Percentiles rank a stretch among this genome's conserved stretches.
Conservation (phyloP, 2,797 vertebrate species). For the Catharus ustulatus region DNA sequence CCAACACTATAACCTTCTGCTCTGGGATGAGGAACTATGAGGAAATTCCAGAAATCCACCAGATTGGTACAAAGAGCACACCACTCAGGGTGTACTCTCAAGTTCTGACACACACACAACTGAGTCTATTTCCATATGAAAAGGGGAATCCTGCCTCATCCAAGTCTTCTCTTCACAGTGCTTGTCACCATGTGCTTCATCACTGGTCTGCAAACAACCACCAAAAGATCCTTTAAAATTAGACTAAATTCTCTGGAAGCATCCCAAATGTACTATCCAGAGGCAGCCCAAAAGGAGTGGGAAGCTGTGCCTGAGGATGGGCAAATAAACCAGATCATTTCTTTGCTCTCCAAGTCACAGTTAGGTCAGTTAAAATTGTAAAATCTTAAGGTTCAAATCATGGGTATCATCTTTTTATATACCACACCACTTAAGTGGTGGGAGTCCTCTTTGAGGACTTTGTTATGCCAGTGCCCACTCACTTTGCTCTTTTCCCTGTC, state of each 20-base stretch:
- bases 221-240: neutral
- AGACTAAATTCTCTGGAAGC: neutral
- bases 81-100: fast-evolving
- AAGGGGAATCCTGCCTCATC: neutral
- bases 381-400: neutral
- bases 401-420: neutral
- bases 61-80: neutral
- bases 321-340: neutral
- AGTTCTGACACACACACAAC: neutral
- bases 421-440: neutral
- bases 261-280: neutral
- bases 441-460: neutral
- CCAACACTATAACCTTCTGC: neutral
- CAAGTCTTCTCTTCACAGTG: neutral
- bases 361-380: neutral
- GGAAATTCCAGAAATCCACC: neutral
- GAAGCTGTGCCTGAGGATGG: neutral
- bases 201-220: neutral
- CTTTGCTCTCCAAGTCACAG: neutral
- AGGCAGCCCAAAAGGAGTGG: neutral
- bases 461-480: neutral
- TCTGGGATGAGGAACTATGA: neutral
- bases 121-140: neutral
- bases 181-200: neutral
- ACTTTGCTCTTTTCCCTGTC: neutral